Percentiles rank a stretch among this genome's conserved stretches.
Evolutionary conservation across 2,888 invertebrate species (phyloP).

Genomic region (Taenaris catops): DNA sequence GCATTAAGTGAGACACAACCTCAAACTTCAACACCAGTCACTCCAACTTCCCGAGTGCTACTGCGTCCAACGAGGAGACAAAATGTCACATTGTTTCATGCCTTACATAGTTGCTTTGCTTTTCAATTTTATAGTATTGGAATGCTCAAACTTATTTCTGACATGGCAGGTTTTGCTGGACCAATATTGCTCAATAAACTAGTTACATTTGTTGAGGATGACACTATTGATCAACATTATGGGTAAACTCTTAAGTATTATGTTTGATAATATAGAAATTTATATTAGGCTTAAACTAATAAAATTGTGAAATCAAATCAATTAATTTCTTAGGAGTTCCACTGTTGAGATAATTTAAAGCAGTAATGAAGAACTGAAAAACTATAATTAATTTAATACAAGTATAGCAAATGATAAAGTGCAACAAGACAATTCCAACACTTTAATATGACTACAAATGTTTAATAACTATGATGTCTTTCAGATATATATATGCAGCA

Average conservation of each 20-base stretch:
- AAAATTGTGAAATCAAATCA: no score
- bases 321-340: no score
- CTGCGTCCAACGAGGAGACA: conserved; percentile 52
- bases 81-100: conserved; percentile 81
- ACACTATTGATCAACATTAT: conserved; percentile 81
- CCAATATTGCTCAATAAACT: conserved; percentile 92
- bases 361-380: no score
- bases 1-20: conserved; percentile 49
- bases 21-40: conserved; percentile 56
- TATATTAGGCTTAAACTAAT: no score
- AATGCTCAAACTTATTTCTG: conserved; percentile 89
- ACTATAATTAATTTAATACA: no score
- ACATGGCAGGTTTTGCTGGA: conserved; percentile 91
- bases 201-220: conserved; percentile 88
- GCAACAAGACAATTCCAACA: no score
- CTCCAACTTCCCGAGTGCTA: conserved; percentile 53
- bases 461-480: no score
- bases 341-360: no score
- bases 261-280: no score
- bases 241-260: conserved; percentile 79
- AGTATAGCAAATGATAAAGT: no score
- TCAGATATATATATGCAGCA: conserved; percentile 64
- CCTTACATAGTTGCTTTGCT: conserved; percentile 88
- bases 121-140: conserved; percentile 92
- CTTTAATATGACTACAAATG: no score